These are phyloP conservation scores for Phyllostomus hastatus DNA, from an alignment of 2,113 vertebrate genomes.

Conservation along the genomic window DNA sequence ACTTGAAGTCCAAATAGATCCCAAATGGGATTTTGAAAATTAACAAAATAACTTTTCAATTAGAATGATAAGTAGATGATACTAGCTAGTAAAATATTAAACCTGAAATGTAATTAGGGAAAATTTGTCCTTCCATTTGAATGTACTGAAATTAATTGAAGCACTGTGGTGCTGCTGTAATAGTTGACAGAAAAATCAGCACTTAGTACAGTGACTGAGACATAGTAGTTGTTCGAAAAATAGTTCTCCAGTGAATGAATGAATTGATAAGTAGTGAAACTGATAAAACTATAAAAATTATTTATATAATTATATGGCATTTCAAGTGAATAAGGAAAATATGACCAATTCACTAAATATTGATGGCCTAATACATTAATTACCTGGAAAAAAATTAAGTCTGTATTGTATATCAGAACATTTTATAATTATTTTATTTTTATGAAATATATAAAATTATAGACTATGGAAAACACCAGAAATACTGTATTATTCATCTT, in stretches of 20 bases:
- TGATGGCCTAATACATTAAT: neutral
- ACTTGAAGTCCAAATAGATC: neutral
- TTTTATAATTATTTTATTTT: constrained; percentile 12
- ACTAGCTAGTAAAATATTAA: neutral
- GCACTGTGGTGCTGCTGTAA: neutral
- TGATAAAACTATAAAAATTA: neutral
- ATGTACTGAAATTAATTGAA: neutral
- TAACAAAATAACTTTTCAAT: neutral
- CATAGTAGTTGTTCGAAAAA: neutral
- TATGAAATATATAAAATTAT: neutral
- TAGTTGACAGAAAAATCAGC: neutral
- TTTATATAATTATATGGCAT: neutral
- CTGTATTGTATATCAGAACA: neutral
- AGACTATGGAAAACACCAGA: neutral
- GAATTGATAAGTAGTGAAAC: neutral
- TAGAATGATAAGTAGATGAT: neutral
- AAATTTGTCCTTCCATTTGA: neutral
- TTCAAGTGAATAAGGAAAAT: neutral
- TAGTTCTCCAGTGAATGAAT: neutral
- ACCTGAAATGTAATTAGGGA: neutral
- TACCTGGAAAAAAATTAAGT: neutral
- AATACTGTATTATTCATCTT: neutral
- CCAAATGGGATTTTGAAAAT: neutral
- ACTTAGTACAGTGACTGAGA: neutral
- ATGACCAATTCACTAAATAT: neutral